Evolutionary conservation across 53 echinoderm and acorn worm genomes (phyloP).

Genomic region (Echinometra lucunter): DNA sequence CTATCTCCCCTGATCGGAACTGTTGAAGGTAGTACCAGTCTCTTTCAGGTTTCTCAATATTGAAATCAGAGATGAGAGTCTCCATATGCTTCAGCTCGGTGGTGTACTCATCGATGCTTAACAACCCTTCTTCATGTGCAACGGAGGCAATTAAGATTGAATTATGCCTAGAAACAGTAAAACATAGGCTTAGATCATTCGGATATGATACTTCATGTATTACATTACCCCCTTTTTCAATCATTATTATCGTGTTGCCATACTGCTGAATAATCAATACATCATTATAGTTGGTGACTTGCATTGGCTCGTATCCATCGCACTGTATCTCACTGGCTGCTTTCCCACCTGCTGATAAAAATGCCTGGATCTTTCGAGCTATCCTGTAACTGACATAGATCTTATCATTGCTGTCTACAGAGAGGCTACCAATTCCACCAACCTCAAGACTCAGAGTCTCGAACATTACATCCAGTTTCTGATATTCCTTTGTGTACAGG

Average conservation of each 20-base stretch:
- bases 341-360: slow-evolving; percentile 1
- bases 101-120: slow-evolving; percentile 17
- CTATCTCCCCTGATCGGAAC: slow-evolving; percentile 12
- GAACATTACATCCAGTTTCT: not conserved
- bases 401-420: slow-evolving; percentile 9
- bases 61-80: slow-evolving; percentile 7
- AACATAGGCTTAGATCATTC: no score
- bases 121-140: not conserved
- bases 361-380: slow-evolving; percentile 49
- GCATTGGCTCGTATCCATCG: not conserved
- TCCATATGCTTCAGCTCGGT: slow-evolving; percentile 15
- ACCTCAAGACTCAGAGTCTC: not conserved
- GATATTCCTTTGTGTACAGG: not conserved
- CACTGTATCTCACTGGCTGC: not conserved
- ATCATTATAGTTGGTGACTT: not conserved
- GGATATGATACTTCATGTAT: no score
- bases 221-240: no score
- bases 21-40: slow-evolving; percentile 5
- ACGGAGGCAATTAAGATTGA: no score
- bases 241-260: not conserved
- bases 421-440: not conserved
- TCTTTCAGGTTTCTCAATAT: not conserved
- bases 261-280: not conserved
- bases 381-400: slow-evolving; percentile 42
- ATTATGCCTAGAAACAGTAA: no score